phyloP scores from a whole-genome alignment of 2,797 vertebrate species.

The Lates japonicus region DNA sequence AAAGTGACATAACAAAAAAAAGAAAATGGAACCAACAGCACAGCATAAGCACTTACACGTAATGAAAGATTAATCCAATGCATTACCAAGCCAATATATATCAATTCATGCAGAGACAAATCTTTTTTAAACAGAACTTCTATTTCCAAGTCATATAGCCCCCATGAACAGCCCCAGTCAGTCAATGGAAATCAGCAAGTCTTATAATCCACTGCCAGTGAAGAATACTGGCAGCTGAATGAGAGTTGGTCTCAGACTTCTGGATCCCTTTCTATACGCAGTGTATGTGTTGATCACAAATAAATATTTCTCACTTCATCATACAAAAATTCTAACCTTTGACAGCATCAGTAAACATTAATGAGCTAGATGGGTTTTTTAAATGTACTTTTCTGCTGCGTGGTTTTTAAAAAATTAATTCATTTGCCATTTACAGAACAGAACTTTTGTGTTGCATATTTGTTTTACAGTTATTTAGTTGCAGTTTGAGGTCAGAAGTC shows the following conservation, averaged over 20 bases:
- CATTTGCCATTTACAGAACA: neutral
- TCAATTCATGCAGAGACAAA: neutral
- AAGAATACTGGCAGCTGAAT: neutral
- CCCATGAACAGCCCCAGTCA: neutral
- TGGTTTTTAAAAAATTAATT: neutral
- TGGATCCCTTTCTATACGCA: too few relatives aligned
- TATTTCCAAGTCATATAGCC: neutral
- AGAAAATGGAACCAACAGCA: too few relatives aligned
- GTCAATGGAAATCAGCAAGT: neutral
- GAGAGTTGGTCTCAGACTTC: too few relatives aligned
- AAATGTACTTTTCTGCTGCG: neutral
- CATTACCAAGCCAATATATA: neutral
- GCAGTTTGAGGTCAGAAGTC: neutral
- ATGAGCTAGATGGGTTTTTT: neutral
- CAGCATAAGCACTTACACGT: neutral
- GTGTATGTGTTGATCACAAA: neutral
- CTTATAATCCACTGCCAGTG: neutral
- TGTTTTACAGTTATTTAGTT: neutral
- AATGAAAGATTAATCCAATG: neutral
- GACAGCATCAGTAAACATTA: neutral
- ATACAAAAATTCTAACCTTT: neutral
- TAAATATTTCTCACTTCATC: neutral
- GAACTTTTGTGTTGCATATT: neutral
- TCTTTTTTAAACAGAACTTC: neutral
- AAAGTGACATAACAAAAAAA: neutral